Evolutionary conservation across 2,888 invertebrate genomes (phyloP), one percentile per base, ranked within the genome.

Genomic region (Exocentrus adspersus): DNA sequence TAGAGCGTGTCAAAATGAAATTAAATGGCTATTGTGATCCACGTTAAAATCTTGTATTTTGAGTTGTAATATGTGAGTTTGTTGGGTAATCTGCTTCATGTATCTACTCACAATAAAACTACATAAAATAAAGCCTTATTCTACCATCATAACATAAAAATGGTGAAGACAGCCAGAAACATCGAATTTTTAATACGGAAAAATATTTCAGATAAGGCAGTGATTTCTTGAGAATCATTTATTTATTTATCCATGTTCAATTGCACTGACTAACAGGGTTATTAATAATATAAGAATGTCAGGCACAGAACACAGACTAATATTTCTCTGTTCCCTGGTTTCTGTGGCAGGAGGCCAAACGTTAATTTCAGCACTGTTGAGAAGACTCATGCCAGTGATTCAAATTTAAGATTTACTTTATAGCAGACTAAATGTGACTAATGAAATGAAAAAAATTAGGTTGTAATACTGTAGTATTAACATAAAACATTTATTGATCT

Each of bases 401-500:
- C 51, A 53, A 52, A 41, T 53, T 20, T 41, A 41, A 24, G 14
- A 41, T 30, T 53, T 16, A 17, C 14, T 16, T 57, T 45, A 32
- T 30, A 41, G 10, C 28, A 9, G 16, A 28, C 16, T 37, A 20
- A 17, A 19, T 46, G n/a, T 45, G 46, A 46, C 57, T 57, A 57
- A 57, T 45, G 45, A 20, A 4, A n/a, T n/a, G 46, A 57, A 37
- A 52, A 50, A 51, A 32, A 17, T 30, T n/a, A n/a, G n/a, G n/a
- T n/a, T n/a, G n/a, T n/a, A n/a, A n/a, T n/a, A n/a, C n/a, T n/a
- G n/a, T n/a, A n/a, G n/a, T n/a, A n/a, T n/a, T n/a, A n/a, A n/a
- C n/a, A n/a, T n/a, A n/a, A n/a, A n/a, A n/a, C n/a, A n/a, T n/a
- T n/a, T n/a, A n/a, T n/a, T n/a, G n/a, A n/a, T n/a, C n/a, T n/a